phyloP scores from a whole-genome alignment of 2,888 invertebrate genomes.

The Limulus polyphemus region DNA sequence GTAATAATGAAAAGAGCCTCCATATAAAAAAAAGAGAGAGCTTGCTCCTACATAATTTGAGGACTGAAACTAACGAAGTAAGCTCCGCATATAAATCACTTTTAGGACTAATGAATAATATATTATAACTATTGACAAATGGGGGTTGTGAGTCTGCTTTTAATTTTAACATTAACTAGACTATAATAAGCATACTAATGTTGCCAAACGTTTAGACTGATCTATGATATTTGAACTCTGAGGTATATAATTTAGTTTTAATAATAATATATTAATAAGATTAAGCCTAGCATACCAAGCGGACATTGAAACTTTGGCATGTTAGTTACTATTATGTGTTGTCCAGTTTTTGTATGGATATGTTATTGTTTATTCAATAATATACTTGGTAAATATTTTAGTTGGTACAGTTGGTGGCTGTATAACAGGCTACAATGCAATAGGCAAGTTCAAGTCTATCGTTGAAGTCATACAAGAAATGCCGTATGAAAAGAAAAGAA shows the following conservation, averaged over 20 bases:
- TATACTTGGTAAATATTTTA: not conserved
- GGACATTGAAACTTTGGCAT: not conserved
- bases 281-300: not conserved
- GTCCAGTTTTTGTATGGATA: not conserved
- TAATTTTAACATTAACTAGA: no score
- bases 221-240: not conserved
- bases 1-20: no score
- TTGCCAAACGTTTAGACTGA: no score
- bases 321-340: not conserved
- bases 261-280: not conserved
- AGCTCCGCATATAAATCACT: no score
- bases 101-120: no score
- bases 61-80: no score
- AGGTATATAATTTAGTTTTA: not conserved
- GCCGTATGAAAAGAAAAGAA: constrained; percentile 10
- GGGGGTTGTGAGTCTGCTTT: no score
- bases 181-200: no score
- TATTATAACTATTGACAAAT: no score
- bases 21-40: no score
- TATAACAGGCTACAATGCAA: constrained; percentile 9
- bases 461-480: constrained; percentile 18
- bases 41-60: no score
- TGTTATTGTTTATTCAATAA: not conserved
- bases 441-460: constrained; percentile 15
- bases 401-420: constrained; percentile 18